Evolutionary conservation across 2,113 vertebrate genomes (phyloP).

Genomic region (Garra rufa): DNA sequence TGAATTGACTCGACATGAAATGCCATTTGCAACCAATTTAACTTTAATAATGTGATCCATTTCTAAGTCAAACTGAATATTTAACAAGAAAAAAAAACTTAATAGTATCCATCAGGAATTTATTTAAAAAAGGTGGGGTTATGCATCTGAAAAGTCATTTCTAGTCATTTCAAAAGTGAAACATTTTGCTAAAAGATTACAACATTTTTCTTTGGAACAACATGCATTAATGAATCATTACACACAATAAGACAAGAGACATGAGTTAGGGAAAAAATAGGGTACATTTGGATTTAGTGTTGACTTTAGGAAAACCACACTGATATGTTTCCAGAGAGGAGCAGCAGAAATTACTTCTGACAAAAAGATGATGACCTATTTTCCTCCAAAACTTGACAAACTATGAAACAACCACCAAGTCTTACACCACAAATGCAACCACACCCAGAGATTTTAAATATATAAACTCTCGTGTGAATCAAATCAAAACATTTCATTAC

Average conservation of each 20-base stretch:
- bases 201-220: neutral
- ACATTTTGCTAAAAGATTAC: neutral
- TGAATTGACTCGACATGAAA: too few relatives aligned
- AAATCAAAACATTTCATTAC: neutral
- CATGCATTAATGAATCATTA: neutral
- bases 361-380: neutral
- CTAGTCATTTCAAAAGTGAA: neutral
- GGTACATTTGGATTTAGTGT: neutral
- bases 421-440: slow-evolving; percentile 9
- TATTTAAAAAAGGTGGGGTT: neutral
- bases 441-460: slow-evolving; percentile 27
- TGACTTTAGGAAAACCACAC: neutral
- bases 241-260: neutral
- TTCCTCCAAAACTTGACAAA: neutral
- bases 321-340: neutral
- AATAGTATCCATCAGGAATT: too few relatives aligned
- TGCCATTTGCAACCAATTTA: neutral
- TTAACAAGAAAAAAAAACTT: neutral
- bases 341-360: neutral
- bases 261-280: neutral
- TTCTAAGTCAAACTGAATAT: neutral
- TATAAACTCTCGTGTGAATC: slow-evolving; percentile 7
- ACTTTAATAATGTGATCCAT: neutral
- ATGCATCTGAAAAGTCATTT: neutral
- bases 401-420: neutral